Evolutionary conservation across 2,797 vertebrate species (phyloP).

Genomic region (Coreius guichenoti): DNA sequence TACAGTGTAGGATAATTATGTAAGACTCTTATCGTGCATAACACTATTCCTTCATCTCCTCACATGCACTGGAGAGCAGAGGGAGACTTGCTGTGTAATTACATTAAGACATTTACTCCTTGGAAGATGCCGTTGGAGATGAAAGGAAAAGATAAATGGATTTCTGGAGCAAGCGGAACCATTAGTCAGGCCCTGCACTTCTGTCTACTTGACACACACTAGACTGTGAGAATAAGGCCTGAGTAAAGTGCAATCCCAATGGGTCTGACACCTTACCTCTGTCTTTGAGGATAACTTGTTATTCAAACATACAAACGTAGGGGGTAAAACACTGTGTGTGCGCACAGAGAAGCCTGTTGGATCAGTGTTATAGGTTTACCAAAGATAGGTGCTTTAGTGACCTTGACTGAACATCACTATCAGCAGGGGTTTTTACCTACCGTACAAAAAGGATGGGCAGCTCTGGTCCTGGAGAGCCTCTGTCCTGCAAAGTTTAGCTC

Average conservation of each 20-base stretch:
- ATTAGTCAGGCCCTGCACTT: conserved; percentile 11
- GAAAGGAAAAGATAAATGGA: background rate
- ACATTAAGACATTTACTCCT: conserved; percentile 14
- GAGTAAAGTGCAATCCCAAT: background rate
- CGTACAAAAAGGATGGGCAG: background rate
- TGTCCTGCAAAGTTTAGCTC: background rate
- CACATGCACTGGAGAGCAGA: background rate
- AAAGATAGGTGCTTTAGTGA: background rate
- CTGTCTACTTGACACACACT: background rate
- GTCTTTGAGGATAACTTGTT: conserved; percentile 1
- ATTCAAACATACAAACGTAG: background rate
- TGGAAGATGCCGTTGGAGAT: conserved; percentile 1
- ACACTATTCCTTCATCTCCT: conserved; percentile 1
- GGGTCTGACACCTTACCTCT: conserved; percentile 1
- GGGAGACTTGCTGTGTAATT: conserved; percentile 18
- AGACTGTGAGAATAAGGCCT: background rate
- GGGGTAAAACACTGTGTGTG: too few species aligned
- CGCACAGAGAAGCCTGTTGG: background rate
- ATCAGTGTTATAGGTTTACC: background rate
- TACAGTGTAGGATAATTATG: conserved; percentile 1
- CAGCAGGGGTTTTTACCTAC: background rate
- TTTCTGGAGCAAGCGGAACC: background rate
- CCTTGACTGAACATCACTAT: background rate
- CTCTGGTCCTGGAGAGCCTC: background rate
- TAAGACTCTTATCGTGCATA: conserved; percentile 5